phyloP scores from a whole-genome alignment of 2,888 invertebrate genomes.

The Mesorhabditis belari region DNA sequence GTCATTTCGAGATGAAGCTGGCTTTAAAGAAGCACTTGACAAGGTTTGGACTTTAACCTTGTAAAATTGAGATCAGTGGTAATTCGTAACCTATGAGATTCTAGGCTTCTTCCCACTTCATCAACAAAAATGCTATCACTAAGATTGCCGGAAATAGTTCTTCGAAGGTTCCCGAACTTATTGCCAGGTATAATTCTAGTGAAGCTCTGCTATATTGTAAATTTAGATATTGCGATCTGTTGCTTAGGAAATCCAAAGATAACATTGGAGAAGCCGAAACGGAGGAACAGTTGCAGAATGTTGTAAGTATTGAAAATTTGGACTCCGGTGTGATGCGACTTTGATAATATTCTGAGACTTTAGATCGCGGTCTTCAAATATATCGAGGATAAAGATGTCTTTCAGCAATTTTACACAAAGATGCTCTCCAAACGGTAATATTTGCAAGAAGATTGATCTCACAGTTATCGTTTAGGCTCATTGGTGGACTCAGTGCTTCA shows the following conservation, averaged over 20 bases:
- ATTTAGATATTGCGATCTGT: slow-evolving; percentile 76
- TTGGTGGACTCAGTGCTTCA: slow-evolving; percentile 93
- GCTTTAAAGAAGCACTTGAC: slow-evolving; percentile 75
- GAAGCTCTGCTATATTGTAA: too few species aligned
- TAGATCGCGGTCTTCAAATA: slow-evolving; percentile 99
- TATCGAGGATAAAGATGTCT: slow-evolving; percentile 98
- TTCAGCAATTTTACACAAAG: slow-evolving; percentile 98
- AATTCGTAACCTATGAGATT: slow-evolving; percentile 20
- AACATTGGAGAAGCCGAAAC: slow-evolving; percentile 96
- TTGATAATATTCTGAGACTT: slow-evolving; percentile 37
- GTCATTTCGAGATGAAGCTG: slow-evolving; percentile 92
- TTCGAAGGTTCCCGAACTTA: slow-evolving; percentile 78
- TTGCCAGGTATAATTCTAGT: slow-evolving; percentile 68
- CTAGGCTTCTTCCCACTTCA: slow-evolving; percentile 87
- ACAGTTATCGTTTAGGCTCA: slow-evolving; percentile 63
- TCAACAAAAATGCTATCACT: slow-evolving; percentile 93
- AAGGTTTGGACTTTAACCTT: too few species aligned
- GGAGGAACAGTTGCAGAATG: slow-evolving; percentile 95
- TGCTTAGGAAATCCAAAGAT: slow-evolving; percentile 91
- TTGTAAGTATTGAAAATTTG: slow-evolving; percentile 62
- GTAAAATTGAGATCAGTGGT: neutral
- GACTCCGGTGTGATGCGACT: neutral
- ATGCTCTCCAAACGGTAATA: slow-evolving; percentile 83
- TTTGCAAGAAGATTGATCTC: too few species aligned
- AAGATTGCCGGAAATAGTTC: slow-evolving; percentile 63